Percentiles rank a stretch among this genome's conserved stretches.
Conservation (phyloP, 1,140 invertebrate genomes). For the Cotesia chilonis region DNA sequence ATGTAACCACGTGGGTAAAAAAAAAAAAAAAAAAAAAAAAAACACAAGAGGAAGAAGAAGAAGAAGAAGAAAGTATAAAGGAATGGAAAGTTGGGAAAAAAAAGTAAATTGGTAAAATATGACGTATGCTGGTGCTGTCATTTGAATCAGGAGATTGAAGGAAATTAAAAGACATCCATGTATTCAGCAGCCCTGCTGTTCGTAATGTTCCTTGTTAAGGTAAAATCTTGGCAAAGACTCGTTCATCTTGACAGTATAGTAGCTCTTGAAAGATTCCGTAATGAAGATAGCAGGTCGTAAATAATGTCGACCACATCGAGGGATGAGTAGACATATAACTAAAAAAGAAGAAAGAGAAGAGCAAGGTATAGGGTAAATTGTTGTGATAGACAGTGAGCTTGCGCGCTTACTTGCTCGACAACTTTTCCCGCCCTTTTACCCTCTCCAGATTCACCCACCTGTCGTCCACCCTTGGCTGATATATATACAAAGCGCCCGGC, state of each 20-base stretch:
- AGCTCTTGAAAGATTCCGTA: slow-evolving; percentile 17
- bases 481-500: slow-evolving; percentile 15
- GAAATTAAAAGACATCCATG: slow-evolving; percentile 19
- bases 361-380: background rate
- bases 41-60: too few relatives aligned
- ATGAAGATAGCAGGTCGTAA: slow-evolving; percentile 20
- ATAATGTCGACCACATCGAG: background rate
- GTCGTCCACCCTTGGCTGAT: background rate
- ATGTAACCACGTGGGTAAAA: too few relatives aligned
- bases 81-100: background rate
- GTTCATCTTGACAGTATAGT: background rate
- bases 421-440: slow-evolving; percentile 23
- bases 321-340: background rate
- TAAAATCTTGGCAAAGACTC: slow-evolving; percentile 1
- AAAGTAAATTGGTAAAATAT: background rate
- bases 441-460: background rate
- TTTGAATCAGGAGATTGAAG: slow-evolving; percentile 4
- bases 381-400: background rate
- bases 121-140: background rate
- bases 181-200: background rate
- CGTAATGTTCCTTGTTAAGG: slow-evolving; percentile 12
- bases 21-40: too few relatives aligned
- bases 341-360: background rate
- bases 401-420: background rate
- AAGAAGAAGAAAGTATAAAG: too few relatives aligned